These are phyloP conservation scores for Drosophila sechellia DNA, from an alignment of 1,140 invertebrate genomes.

Conservation along the genomic window DNA sequence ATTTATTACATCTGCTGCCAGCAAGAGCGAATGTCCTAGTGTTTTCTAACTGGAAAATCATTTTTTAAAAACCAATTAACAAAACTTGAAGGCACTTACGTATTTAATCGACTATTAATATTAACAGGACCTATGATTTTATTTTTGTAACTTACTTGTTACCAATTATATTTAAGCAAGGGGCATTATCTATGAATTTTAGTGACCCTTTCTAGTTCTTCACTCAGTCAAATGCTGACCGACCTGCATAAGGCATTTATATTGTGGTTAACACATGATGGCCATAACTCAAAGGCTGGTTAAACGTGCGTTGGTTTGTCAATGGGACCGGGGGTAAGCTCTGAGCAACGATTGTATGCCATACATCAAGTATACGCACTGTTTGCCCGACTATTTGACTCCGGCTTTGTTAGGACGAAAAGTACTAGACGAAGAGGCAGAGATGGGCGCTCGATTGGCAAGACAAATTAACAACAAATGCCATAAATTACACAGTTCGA, in stretches of 20 bases:
- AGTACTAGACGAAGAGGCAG: slow-evolving; percentile 23
- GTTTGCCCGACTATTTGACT: slow-evolving; percentile 54
- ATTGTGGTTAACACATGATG: slow-evolving; percentile 60
- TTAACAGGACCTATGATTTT: slow-evolving; percentile 17
- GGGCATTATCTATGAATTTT: background rate
- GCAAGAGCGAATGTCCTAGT: slow-evolving; percentile 11
- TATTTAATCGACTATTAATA: background rate
- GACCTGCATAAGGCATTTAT: slow-evolving; percentile 54
- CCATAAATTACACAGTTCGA: slow-evolving; percentile 73
- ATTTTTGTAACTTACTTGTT: background rate
- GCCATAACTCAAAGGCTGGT: slow-evolving; percentile 65
- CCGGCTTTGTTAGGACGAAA: slow-evolving; percentile 34
- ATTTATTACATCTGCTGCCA: slow-evolving; percentile 17
- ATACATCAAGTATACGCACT: slow-evolving; percentile 74
- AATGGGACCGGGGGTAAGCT: slow-evolving; percentile 26
- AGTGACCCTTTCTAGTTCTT: background rate
- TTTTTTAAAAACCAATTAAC: slow-evolving; percentile 52
- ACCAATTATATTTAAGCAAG: too few relatives aligned
- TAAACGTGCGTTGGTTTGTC: slow-evolving; percentile 48
- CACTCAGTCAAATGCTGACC: slow-evolving; percentile 20
- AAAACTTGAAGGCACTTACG: slow-evolving; percentile 61
- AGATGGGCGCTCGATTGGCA: slow-evolving; percentile 46
- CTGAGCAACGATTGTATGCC: slow-evolving; percentile 55
- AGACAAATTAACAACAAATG: slow-evolving; percentile 79
- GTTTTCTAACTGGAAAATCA: slow-evolving; percentile 54